phyloP scores from a whole-genome alignment of 2,113 vertebrate species.

The Sylvietta virens region DNA sequence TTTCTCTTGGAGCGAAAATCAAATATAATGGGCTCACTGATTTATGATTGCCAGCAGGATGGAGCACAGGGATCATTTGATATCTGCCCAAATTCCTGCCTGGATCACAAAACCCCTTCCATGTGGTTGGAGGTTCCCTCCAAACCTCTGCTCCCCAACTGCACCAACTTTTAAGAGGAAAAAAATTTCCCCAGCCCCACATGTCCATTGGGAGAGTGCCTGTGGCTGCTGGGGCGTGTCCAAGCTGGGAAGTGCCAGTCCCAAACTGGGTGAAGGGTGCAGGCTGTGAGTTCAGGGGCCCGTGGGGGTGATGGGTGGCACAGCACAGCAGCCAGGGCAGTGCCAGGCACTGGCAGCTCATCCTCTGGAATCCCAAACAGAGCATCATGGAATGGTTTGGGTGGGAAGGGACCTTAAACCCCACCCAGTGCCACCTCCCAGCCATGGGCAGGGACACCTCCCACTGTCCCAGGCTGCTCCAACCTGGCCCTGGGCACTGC shows the following conservation, averaged over 20 bases:
- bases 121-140: fast-evolving
- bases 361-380: neutral
- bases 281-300: neutral
- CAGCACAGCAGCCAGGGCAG: neutral
- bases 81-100: neutral
- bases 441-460: neutral
- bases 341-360: neutral
- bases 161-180: neutral
- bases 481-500: neutral
- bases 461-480: neutral
- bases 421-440: neutral
- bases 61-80: neutral
- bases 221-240: fast-evolving
- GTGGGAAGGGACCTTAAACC: neutral
- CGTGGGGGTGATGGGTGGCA: fast-evolving
- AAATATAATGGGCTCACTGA: neutral
- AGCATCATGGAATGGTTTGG: neutral
- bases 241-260: neutral
- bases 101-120: neutral
- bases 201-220: neutral
- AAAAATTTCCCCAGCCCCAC: neutral
- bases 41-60: neutral
- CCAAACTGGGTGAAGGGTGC: neutral
- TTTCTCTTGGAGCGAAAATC: neutral
- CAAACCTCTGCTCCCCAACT: neutral